These are phyloP conservation scores for Drosophila tsacasi DNA, from an alignment of 1,140 invertebrate species.

Conservation along the genomic window DNA sequence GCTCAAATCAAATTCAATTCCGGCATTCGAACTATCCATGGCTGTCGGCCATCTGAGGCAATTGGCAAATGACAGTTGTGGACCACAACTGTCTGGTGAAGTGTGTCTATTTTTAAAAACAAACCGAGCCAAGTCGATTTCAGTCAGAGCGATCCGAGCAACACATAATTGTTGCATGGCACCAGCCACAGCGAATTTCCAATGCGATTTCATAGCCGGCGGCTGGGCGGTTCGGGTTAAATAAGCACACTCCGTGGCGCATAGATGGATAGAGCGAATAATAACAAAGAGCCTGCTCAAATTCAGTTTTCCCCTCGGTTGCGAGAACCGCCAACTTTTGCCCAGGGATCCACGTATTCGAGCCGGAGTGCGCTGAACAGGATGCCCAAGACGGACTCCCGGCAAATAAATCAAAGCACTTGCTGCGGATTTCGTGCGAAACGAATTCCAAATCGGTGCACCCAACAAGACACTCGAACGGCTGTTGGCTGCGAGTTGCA, in stretches of 20 bases:
- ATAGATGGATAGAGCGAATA: constrained; percentile 44
- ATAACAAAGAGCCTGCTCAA: constrained; percentile 54
- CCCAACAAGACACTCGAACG: constrained; percentile 20
- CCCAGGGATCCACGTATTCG: constrained; percentile 51
- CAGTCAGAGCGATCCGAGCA: constrained; percentile 9
- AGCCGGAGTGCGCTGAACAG: constrained; percentile 38
- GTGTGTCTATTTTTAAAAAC: constrained; percentile 68
- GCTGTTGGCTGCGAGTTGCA: constrained; percentile 13
- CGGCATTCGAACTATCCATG: constrained; percentile 35
- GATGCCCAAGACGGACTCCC: constrained; percentile 39
- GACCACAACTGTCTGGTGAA: constrained; percentile 44
- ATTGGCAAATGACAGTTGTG: constrained; percentile 64
- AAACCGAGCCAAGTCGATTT: constrained; percentile 19
- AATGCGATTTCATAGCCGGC: constrained; percentile 15
- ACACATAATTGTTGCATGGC: constrained; percentile 64
- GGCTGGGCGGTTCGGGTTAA: constrained; percentile 9
- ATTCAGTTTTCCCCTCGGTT: constrained; percentile 48
- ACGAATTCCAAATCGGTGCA: constrained; percentile 68
- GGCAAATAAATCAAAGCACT: constrained; percentile 20
- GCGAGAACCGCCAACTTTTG: constrained; percentile 24
- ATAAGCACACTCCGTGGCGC: constrained; percentile 26
- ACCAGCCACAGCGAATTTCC: constrained; percentile 49
- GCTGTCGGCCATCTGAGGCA: constrained; percentile 21
- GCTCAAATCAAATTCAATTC: constrained; percentile 36
- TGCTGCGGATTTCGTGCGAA: constrained; percentile 58